These are phyloP conservation scores for Varanus salvator DNA, from an alignment of 2,113 vertebrate genomes.

Conservation along the genomic window DNA sequence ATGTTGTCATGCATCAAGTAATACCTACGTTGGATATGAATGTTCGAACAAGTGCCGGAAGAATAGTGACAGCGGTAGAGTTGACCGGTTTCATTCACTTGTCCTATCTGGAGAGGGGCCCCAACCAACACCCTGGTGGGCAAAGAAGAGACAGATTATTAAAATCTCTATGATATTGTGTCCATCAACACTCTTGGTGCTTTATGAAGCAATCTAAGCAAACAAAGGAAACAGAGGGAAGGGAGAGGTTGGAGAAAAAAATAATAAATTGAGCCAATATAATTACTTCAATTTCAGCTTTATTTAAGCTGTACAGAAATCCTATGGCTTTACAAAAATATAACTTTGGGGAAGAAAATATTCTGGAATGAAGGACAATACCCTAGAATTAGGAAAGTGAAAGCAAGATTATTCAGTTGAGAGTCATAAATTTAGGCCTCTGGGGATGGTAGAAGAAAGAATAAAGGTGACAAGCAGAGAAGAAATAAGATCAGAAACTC, in stretches of 20 bases:
- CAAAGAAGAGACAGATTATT: background rate
- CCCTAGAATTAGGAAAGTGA: background rate
- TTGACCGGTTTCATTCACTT: background rate
- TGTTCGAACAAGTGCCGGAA: background rate
- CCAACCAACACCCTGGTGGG: background rate
- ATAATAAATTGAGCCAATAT: background rate
- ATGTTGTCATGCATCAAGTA: no score
- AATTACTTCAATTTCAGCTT: background rate
- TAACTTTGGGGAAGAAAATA: background rate
- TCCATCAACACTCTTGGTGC: background rate
- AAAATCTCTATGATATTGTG: background rate
- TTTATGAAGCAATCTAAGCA: no score
- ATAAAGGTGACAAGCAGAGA: background rate
- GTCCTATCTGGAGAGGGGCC: background rate
- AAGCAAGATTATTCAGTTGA: background rate
- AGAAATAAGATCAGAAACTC: background rate
- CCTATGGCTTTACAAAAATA: background rate
- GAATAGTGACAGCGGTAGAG: background rate
- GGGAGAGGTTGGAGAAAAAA: background rate
- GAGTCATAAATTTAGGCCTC: no score
- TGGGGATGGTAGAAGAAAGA: background rate
- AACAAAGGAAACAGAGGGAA: background rate
- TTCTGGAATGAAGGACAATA: background rate
- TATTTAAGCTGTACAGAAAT: background rate
- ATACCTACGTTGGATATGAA: conserved; percentile 16